Evolutionary conservation across 2,113 vertebrate genomes (phyloP).

Genomic region (Pangasianodon gigas): DNA sequence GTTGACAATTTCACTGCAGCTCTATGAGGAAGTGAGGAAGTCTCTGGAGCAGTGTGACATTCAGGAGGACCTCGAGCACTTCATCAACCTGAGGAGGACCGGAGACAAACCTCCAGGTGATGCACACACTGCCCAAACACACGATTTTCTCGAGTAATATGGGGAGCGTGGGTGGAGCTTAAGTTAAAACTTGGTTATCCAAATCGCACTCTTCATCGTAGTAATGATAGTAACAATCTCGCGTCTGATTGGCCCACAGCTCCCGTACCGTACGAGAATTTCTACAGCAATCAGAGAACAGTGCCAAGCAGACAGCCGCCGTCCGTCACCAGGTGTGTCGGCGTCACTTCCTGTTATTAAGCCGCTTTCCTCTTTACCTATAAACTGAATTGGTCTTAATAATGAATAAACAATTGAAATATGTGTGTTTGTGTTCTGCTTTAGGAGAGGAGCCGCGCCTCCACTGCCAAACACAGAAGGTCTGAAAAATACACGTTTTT

Average conservation of each 20-base stretch:
- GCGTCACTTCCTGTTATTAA: background rate
- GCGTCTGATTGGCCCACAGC: slow-evolving; percentile 66
- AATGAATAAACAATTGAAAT: background rate
- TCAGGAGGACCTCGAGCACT: slow-evolving; percentile 88
- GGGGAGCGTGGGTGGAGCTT: background rate
- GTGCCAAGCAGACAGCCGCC: slow-evolving; percentile 52
- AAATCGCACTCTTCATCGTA: background rate
- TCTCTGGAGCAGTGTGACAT: slow-evolving; percentile 88
- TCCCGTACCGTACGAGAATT: slow-evolving; percentile 89
- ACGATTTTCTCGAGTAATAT: background rate
- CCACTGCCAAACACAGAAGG: slow-evolving; percentile 61
- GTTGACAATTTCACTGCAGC: slow-evolving; percentile 65
- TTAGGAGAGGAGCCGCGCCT: slow-evolving; percentile 81
- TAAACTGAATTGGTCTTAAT: too few relatives aligned
- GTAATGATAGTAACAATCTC: background rate
- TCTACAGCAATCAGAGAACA: slow-evolving; percentile 81
- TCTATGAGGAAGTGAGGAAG: slow-evolving; percentile 90
- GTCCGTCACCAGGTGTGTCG: slow-evolving; percentile 61
- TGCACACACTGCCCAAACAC: background rate
- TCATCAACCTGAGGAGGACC: slow-evolving; percentile 83
- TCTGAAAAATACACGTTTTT: slow-evolving; percentile 25
- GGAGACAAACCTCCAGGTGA: slow-evolving; percentile 85
- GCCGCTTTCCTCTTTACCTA: background rate
- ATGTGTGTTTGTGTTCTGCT: slow-evolving; percentile 57
- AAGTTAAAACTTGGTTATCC: background rate